phyloP scores from a whole-genome alignment of 2,888 invertebrate species.

The Amorpha juglandis region DNA sequence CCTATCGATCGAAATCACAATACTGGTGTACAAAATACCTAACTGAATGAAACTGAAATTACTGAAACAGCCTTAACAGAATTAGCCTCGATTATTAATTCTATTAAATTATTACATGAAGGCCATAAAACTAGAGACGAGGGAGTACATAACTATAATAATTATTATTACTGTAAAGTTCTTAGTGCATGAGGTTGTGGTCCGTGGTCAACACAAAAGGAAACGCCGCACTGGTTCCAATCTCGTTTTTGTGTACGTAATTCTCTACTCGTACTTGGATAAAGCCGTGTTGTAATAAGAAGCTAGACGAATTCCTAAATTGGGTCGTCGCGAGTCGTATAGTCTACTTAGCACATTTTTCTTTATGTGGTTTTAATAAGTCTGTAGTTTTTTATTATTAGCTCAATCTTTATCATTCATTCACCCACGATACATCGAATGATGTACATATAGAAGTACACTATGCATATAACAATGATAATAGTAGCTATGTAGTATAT shows the following conservation, averaged over 20 bases:
- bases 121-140: neutral
- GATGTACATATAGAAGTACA: too few species aligned
- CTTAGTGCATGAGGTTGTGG: neutral
- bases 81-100: too few species aligned
- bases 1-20: too few species aligned
- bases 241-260: conserved; percentile 5
- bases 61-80: too few species aligned
- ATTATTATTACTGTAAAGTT: conserved; percentile 1
- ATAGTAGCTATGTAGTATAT: too few species aligned
- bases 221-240: neutral
- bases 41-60: too few species aligned
- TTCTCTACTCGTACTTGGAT: neutral
- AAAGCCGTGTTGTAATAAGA: neutral
- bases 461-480: too few species aligned
- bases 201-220: conserved; percentile 6
- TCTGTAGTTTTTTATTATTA: too few species aligned
- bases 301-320: neutral
- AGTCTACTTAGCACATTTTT: neutral
- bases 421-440: too few species aligned
- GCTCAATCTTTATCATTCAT: too few species aligned
- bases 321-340: neutral
- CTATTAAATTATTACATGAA: neutral
- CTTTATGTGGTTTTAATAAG: too few species aligned
- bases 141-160: neutral
- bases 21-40: too few species aligned